Percentiles rank a stretch among this genome's conserved stretches.
Evolutionary conservation across 2,113 vertebrate species (phyloP).

Genomic region (Carlito syrichta): DNA sequence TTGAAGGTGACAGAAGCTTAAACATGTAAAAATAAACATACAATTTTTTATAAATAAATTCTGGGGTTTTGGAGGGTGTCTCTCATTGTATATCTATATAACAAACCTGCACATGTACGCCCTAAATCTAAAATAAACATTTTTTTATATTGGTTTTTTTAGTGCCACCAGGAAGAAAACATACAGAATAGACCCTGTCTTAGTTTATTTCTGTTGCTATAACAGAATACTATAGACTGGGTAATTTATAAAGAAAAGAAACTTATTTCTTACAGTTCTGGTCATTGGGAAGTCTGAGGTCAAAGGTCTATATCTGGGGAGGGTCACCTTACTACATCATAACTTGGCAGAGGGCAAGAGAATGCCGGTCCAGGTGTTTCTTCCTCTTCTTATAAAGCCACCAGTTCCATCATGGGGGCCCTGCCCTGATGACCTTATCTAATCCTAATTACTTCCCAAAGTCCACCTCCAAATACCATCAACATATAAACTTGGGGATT

Average conservation of each 20-base stretch:
- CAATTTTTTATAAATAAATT: too few relatives aligned
- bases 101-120: too few relatives aligned
- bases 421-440: neutral
- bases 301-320: neutral
- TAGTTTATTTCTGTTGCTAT: neutral
- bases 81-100: too few relatives aligned
- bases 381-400: neutral
- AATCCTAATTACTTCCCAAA: neutral
- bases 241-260: neutral
- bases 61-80: too few relatives aligned
- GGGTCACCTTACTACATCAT: neutral
- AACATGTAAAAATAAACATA: too few relatives aligned
- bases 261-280: neutral
- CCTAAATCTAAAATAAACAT: too few relatives aligned
- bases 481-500: neutral
- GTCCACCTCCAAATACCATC: neutral
- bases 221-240: neutral
- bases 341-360: neutral
- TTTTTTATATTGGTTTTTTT: too few relatives aligned
- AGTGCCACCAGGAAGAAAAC: neutral
- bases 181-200: neutral
- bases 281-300: neutral
- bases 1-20: too few relatives aligned
- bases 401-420: neutral
- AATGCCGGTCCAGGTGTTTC: neutral